Evolutionary conservation across 2,797 vertebrate species (phyloP), one percentile per base, ranked within the genome.

Genomic region (Scolopax rusticola): DNA sequence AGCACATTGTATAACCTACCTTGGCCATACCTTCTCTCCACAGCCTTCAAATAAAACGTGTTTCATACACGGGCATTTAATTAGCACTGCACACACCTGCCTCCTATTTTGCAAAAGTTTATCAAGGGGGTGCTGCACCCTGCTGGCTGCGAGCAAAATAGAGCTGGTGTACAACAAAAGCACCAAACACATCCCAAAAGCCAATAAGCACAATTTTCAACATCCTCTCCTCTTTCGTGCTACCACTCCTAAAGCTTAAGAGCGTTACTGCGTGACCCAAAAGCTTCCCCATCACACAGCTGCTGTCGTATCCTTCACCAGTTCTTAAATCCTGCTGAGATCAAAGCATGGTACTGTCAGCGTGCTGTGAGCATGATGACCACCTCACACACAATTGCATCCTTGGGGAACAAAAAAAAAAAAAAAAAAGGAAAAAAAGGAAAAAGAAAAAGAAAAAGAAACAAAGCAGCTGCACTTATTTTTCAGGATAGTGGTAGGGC

Each of bases 121-220:
- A 25, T 27, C 6, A 4, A 67, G 51, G 15, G 69, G 50, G 56
- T 90, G 83, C 95, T 97, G 96, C 97, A 75, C 97, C 84, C 97
- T 98, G 93, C 97, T 96, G 97, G 97, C 33, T 48, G 33, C 23
- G 5, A 67, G 36, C 87, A 76, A 59, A 30, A 38, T 1, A 63
- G 38, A 74, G 71, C 65, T 20, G 32, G 3, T 0, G 2, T 3
- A 67, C 65, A 68, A 5, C 30, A 73, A 20, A 23, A 16, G 5
- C 9, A 41, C 40, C 7, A 0, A 3, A 15, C 28, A 15, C 11
- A 40, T 10, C 38, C 68, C 61, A 30, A 75, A 90, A 28, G 9
- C 45, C 5, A 11, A 16, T 20, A 50, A 0, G 12, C 15, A 43
- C 5, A 2, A 0, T 13, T 33, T 15, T 9, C 36, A 41, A 54